Base-by-base conservation (phyloP, 1,140 invertebrate species). In the Whitmania pigra region DNA sequence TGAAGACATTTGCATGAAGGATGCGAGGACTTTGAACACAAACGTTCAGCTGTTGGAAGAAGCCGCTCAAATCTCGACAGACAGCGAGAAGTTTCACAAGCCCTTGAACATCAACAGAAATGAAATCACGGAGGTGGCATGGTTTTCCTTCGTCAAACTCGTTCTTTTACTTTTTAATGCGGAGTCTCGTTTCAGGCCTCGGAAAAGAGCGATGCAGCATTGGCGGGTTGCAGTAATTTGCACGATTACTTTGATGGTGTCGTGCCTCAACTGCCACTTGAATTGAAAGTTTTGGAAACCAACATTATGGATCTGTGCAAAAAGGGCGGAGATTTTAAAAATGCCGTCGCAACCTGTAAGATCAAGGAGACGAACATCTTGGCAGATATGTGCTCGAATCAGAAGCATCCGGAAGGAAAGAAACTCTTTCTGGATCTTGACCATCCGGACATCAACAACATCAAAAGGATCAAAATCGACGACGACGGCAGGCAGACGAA, bases 1-100 rank as follows among this genome's bases (percentile, higher is more conserved):
- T 36, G 84, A 86, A 73, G 86, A 87, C 73, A 86, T 87, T 74
- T 81, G 80, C 74, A 79, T 86, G 20, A 88, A 88, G 78, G 86
- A 87, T 73, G 85, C 86, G 0, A 87, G 87, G 79, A 87, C 86
- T 9, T 85, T 86, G 36, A 87, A 87, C 77, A 85, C 86, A 0
- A 88, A 88, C 79, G 86, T 88, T 36, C 22, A 22, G 6, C 78
- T 87, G 15, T 84, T 84, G 3, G 80, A 82, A 73, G 83, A 83
- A 69, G 85, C 86, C 72, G 86, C 86, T 73, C 82, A 84, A 72
- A 83, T 87, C 31, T 80, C 83, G 74, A 86, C 85, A 71, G 87
- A 88, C 78, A 87, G 86, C 0, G 86, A 87, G 73, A 88, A 88
- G 75, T 88, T 85, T 80, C 40, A 55, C 67, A 70, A 72, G 25